Base-by-base conservation (phyloP, 2,113 vertebrate species). In the Scalopus aquaticus region DNA sequence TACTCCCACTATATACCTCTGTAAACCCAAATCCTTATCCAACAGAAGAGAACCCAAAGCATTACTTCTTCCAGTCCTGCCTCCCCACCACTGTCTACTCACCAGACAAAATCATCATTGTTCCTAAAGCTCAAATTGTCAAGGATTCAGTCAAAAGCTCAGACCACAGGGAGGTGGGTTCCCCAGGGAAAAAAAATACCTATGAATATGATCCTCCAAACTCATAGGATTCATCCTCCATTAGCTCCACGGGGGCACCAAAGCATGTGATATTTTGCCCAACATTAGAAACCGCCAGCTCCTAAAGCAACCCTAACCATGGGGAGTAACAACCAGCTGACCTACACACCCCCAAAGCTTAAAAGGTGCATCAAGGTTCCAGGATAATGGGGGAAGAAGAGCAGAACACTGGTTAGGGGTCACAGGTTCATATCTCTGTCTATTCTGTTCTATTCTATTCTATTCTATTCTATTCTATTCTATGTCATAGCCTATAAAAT, bases 21-120 rank as follows among this genome's bases (percentile, higher is more conserved):
- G 39, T 42, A 89, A 76, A 72, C 70, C 79, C 78, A 78, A 77
- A 80, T 91, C 58, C 79, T 80, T 54, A 90, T 70, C 72, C 56
- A 83, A 74, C 0, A 83, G 56, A 64, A 74, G 64, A 93, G 6
- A 85, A 93, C 84, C 37, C 44, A 83, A 74, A 96, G 67, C 17
- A 81, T 81, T 76, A 91, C 26, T 69, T 51, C 58, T 85, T 79
- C 93, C 83, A 73, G 28, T 64, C 64, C 60, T 80, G 46, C 24
- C 60, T 88, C 30, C 26, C 8, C 39, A 86, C 49, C 51, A 76
- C 16, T 54, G 32, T 15, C 49, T 86, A 37, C 44, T 92, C 58
- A 69, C 35, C 51, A 88, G 60, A 54, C 74, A 91, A 89, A 93
- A 62, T 24, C 62, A 86, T 39, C 72, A 56, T 15, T 51, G 24